Conservation (phyloP, 2,888 invertebrate species). For the Drosophila quasianomalipes region DNA sequence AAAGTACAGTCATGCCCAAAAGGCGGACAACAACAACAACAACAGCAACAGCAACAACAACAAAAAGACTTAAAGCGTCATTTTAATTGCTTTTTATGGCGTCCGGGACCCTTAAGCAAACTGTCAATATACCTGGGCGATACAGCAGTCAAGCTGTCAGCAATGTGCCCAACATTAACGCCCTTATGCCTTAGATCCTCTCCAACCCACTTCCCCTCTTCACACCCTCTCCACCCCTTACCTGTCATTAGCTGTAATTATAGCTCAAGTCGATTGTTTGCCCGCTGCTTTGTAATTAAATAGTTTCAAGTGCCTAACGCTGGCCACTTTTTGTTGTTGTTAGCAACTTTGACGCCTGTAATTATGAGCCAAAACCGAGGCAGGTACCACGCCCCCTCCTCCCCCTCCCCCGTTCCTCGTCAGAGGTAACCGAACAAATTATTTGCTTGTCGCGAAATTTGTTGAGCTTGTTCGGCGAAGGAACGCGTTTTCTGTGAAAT, state of each 20-base stretch:
- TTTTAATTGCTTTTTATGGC: constrained; percentile 58
- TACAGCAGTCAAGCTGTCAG: constrained; percentile 44
- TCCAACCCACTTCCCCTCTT: not conserved
- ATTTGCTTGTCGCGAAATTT: constrained; percentile 44
- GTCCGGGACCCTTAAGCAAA: constrained; percentile 23
- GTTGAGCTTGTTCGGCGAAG: constrained; percentile 19
- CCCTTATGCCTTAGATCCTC: constrained; percentile 14
- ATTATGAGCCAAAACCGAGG: constrained; percentile 51
- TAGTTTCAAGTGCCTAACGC: constrained; percentile 71
- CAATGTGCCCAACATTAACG: constrained; percentile 25
- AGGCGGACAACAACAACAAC: constrained; percentile 5
- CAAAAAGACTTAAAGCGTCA: constrained; percentile 34
- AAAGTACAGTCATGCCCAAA: constrained; percentile 46
- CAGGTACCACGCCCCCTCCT: not conserved
- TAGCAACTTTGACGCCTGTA: constrained; percentile 75
- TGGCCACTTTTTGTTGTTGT: constrained; percentile 71
- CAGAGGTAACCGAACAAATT: constrained; percentile 34
- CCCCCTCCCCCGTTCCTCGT: not conserved
- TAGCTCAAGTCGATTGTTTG: constrained; percentile 74
- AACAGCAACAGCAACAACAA: not conserved
- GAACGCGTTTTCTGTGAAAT: not conserved
- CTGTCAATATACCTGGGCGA: constrained; percentile 44
- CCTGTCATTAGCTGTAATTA: constrained; percentile 67
- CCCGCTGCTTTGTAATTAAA: constrained; percentile 75
- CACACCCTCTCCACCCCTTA: not conserved